Conservation (phyloP, 2,113 vertebrate species). For the Esox niger region DNA sequence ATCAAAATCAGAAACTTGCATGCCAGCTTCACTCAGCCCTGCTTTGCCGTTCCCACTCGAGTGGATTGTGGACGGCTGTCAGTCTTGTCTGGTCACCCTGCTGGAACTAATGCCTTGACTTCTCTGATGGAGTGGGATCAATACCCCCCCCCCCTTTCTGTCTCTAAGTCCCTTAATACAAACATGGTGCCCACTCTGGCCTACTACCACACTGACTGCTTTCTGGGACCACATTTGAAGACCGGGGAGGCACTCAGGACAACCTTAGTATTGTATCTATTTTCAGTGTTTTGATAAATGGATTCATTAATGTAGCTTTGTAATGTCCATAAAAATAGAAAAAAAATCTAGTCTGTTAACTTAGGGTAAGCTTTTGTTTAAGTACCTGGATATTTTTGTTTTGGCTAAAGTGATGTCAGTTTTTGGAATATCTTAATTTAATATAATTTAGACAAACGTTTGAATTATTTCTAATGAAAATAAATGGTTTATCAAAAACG, state of each 20-base stretch:
- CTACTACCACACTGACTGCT: constrained; percentile 31
- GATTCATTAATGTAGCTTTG: constrained; percentile 27
- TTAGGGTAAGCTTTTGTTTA: constrained; percentile 49
- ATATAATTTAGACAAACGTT: constrained; percentile 27
- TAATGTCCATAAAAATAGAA: constrained; percentile 24
- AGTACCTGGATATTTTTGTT: constrained; percentile 33
- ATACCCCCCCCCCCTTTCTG: constrained; percentile 54
- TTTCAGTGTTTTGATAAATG: constrained; percentile 36
- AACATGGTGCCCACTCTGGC: constrained; percentile 44
- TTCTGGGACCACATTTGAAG: constrained; percentile 16
- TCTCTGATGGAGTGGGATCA: constrained; percentile 68
- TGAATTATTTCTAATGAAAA: constrained; percentile 10
- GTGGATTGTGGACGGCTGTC: constrained; percentile 65
- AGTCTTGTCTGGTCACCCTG: constrained; percentile 49
- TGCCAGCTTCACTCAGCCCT: constrained; percentile 67
- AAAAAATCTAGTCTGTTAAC: constrained; percentile 15
- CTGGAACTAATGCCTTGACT: constrained; percentile 76
- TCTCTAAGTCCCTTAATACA: constrained; percentile 61
- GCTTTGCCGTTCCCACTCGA: constrained; percentile 63
- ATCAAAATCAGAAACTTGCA: constrained; percentile 74
- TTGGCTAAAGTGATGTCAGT: constrained; percentile 28
- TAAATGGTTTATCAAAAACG: not conserved
- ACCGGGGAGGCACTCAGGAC: constrained; percentile 25
- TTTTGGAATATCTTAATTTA: constrained; percentile 34
- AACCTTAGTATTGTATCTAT: constrained; percentile 27